Evolutionary conservation across 2,113 vertebrate genomes (phyloP).

Genomic region (Alaudala cheleensis): DNA sequence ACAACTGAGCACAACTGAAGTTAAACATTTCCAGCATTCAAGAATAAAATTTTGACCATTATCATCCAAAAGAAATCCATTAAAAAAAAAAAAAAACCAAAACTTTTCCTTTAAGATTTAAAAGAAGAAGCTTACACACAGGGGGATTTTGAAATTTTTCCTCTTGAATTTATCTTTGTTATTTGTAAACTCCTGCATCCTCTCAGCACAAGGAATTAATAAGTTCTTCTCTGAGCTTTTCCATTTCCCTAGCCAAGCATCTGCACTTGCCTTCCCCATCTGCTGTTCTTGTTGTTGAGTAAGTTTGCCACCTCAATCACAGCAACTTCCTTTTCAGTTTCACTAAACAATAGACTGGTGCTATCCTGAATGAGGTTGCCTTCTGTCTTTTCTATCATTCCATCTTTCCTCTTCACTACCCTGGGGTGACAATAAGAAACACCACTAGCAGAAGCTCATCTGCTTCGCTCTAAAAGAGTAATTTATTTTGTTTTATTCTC

Average conservation of each 20-base stretch:
- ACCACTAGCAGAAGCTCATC: background rate
- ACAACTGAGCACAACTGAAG: background rate
- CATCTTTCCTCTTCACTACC: background rate
- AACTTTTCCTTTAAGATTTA: background rate
- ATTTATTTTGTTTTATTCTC: background rate
- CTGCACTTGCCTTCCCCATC: background rate
- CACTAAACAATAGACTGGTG: background rate
- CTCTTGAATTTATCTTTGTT: background rate
- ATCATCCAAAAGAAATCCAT: background rate
- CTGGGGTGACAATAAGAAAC: background rate
- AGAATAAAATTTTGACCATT: background rate
- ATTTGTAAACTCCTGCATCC: background rate
- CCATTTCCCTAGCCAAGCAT: slow-evolving; percentile 14
- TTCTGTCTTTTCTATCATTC: background rate
- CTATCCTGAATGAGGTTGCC: background rate
- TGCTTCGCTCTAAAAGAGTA: background rate
- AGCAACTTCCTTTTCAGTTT: slow-evolving; percentile 24
- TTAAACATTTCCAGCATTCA: background rate
- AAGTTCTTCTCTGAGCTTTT: background rate
- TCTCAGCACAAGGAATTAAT: slow-evolving; percentile 2
- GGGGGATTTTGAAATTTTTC: background rate
- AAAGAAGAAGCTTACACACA: background rate
- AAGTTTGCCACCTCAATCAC: background rate
- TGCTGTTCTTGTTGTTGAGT: background rate
- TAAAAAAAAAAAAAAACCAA: background rate